These are phyloP conservation scores for Gymnorhina tibicen DNA, from an alignment of 2,113 vertebrate genomes.

Conservation along the genomic window DNA sequence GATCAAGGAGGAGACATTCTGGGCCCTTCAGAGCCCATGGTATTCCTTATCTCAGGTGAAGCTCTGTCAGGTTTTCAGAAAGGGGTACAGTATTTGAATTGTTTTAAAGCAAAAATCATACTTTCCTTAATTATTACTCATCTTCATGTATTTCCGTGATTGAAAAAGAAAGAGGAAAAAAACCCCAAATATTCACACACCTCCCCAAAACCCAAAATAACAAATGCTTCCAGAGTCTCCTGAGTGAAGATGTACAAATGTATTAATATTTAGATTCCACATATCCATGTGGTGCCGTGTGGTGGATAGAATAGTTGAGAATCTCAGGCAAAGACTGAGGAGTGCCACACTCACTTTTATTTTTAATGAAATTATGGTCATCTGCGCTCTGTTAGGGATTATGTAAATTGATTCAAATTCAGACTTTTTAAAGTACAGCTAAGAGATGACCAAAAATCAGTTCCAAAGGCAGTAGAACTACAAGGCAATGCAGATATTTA, in stretches of 20 bases:
- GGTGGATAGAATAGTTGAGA: neutral
- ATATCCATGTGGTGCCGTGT: neutral
- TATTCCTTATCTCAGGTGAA: neutral
- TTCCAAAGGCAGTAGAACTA: neutral
- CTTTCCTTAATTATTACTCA: neutral
- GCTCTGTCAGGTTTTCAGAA: neutral
- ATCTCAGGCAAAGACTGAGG: neutral
- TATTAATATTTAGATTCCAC: neutral
- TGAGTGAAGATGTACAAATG: neutral
- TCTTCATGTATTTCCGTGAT: neutral
- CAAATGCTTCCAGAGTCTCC: neutral
- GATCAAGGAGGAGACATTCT: neutral
- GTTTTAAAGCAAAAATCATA: neutral
- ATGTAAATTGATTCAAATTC: neutral
- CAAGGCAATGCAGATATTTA: neutral
- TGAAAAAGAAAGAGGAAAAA: neutral
- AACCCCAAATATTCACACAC: accelerated
- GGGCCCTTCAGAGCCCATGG: neutral
- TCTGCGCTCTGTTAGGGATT: neutral
- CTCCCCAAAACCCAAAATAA: neutral
- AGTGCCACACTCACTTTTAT: neutral
- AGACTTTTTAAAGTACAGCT: neutral
- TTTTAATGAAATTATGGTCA: neutral
- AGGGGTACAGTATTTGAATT: neutral
- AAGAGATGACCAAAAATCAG: neutral